Evolutionary conservation across 2,797 vertebrate species (phyloP).

Genomic region (Spinus olivaceus): DNA sequence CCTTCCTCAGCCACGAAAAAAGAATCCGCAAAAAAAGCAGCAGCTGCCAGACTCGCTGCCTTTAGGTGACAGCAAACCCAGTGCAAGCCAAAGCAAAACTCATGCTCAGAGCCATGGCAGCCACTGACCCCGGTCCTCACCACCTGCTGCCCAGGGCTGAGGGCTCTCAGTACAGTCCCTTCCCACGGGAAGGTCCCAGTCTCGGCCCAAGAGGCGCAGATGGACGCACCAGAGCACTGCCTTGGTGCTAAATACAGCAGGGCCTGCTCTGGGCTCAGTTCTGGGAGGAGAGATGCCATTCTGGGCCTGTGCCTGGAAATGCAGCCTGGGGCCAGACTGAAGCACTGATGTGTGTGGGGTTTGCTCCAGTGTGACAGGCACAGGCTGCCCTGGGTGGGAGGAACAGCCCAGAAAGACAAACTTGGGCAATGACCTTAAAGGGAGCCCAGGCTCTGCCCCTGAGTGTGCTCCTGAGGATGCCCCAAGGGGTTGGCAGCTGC

Average conservation of each 20-base stretch:
- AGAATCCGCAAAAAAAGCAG: background rate
- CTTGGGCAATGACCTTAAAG: too few relatives aligned
- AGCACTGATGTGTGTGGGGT: rapidly evolving
- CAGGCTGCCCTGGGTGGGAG: background rate
- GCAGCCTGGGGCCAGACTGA: background rate
- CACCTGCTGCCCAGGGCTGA: background rate
- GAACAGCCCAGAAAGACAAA: background rate
- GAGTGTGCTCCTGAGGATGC: background rate
- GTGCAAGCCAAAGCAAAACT: background rate
- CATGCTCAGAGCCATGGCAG: background rate
- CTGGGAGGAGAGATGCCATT: background rate
- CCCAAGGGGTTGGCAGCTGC: rapidly evolving
- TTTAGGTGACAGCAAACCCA: background rate
- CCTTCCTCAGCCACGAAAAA: background rate
- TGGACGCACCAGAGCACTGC: rapidly evolving
- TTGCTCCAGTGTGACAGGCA: rapidly evolving
- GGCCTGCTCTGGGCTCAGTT: background rate
- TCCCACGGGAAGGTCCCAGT: rapidly evolving
- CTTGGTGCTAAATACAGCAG: background rate
- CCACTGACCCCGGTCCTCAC: background rate
- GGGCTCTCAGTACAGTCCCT: background rate
- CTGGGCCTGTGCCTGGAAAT: background rate
- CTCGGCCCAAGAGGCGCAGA: background rate
- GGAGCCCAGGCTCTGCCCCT: background rate
- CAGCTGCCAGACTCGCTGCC: background rate